Evolutionary conservation across 1,140 invertebrate genomes (phyloP).

Genomic region (Drosophila baimaii): DNA sequence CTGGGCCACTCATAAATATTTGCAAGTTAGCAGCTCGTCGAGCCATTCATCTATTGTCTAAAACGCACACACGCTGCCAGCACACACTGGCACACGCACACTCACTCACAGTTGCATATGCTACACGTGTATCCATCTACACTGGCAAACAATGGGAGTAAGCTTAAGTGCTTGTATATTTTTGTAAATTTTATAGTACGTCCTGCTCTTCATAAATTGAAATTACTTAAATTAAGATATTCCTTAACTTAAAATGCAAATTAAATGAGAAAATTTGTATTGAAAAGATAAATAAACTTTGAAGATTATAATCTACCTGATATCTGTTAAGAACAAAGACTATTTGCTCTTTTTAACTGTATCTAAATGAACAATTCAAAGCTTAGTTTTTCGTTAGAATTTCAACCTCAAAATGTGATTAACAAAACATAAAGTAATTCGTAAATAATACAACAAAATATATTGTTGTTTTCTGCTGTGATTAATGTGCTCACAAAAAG

Average conservation of each 20-base stretch:
- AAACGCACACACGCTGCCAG: conserved; percentile 55
- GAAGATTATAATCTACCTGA: too few species aligned
- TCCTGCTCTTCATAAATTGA: not conserved
- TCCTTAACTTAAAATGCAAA: not conserved
- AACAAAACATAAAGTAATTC: not conserved
- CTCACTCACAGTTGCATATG: conserved; percentile 23
- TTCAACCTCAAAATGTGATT: not conserved
- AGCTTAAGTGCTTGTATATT: not conserved
- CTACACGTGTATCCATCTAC: conserved; percentile 23
- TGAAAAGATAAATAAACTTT: too few species aligned
- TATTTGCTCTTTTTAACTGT: too few species aligned
- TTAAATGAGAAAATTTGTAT: too few species aligned
- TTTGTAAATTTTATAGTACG: not conserved
- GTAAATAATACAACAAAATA: not conserved
- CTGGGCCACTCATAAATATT: conserved; percentile 81
- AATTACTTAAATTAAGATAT: not conserved
- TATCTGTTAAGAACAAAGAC: too few species aligned
- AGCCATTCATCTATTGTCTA: conserved; percentile 78
- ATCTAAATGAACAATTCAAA: not conserved
- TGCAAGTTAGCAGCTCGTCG: conserved; percentile 83
- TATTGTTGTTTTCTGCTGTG: not conserved
- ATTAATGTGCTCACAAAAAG: not conserved
- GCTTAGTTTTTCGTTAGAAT: not conserved
- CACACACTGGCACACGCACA: conserved; percentile 18
- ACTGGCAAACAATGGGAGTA: conserved; percentile 10